Percentiles rank a stretch among this genome's conserved stretches.
These are phyloP conservation scores for Cepaea nemoralis DNA, from an alignment of 1,140 invertebrate species.

Conservation along the genomic window DNA sequence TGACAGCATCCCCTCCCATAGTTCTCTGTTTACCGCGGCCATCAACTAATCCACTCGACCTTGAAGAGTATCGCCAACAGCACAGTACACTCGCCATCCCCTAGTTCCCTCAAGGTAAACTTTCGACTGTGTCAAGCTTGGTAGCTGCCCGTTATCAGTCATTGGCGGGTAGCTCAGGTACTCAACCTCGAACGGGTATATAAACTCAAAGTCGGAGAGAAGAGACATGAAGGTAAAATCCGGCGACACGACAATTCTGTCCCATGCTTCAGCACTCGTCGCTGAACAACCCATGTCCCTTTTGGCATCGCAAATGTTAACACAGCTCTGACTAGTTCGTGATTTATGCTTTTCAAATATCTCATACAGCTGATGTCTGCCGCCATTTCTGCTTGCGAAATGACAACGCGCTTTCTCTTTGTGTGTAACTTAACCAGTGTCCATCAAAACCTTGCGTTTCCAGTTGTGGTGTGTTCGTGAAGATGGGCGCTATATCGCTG, in stretches of 20 bases:
- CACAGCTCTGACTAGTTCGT: not conserved
- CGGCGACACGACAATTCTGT: not conserved
- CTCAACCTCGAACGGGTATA: slow-evolving; percentile 8
- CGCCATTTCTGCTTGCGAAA: not conserved
- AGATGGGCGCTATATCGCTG: not conserved
- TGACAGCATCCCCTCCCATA: slow-evolving; percentile 16
- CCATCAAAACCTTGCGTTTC: not conserved
- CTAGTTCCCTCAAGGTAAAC: not conserved
- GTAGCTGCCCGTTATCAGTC: not conserved
- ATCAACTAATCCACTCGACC: slow-evolving; percentile 5
- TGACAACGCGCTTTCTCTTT: not conserved
- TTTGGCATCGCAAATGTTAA: not conserved
- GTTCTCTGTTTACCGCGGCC: slow-evolving; percentile 14
- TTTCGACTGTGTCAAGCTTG: not conserved
- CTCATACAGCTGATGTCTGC: not conserved
- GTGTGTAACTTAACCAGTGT: not conserved
- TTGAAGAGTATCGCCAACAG: not conserved
- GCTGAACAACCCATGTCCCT: not conserved
- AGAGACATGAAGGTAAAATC: not conserved
- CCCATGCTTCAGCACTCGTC: not conserved
- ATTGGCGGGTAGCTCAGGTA: not conserved
- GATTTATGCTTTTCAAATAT: not conserved
- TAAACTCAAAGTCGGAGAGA: not conserved
- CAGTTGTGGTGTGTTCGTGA: not conserved
- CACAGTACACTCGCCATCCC: not conserved